Evolutionary conservation across 1,140 invertebrate species (phyloP), one percentile per base, ranked within the genome.

Genomic region (Lasaia peninsularis): DNA sequence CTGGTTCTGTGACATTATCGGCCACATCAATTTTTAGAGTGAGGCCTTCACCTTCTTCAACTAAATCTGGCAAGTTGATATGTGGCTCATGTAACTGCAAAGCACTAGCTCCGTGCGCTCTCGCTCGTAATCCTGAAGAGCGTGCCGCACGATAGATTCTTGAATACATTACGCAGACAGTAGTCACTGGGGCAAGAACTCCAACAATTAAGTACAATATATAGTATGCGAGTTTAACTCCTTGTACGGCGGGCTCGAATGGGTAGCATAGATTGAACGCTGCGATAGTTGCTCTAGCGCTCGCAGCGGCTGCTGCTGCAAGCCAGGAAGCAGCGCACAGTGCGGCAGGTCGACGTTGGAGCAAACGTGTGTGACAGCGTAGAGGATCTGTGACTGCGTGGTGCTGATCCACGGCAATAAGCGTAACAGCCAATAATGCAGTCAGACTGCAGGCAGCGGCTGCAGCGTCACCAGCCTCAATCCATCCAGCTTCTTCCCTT

Each of bases 381-480:
- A 97, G 89, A 0, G 96, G 96, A 77, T 96, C 94, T 4, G 95
- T 94, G 28, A 98, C 95, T 0, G 96, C 96, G 63, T 95, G 94
- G 81, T 96, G 97, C 70, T 97, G 94, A 74, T 98, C 96, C 1
- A 96, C 86, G 0, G 95, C 94, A 33, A 98, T 96, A 8, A 97
- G 91, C 7, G 96, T 91, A 5, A 97, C 92, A 0, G 94, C 94
- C 16, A 96, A 89, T 1, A 88, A 61, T 0, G 83, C 81, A 0
- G 80, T 78, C 57, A 88, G 61, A 55, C 83, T 81, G 71, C 80
- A 87, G 11, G 78, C 80, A 2, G 83, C 75, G 10, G 86, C 77
- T 1, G 75, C 79, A 2, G 77, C 75, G 61, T 90, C 86, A 7
- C 86, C 79, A 0, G 78, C 78, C 58, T 78, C 78, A n/a, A 75